Conservation (phyloP, 2,797 vertebrate genomes). For the Alauda arvensis region DNA sequence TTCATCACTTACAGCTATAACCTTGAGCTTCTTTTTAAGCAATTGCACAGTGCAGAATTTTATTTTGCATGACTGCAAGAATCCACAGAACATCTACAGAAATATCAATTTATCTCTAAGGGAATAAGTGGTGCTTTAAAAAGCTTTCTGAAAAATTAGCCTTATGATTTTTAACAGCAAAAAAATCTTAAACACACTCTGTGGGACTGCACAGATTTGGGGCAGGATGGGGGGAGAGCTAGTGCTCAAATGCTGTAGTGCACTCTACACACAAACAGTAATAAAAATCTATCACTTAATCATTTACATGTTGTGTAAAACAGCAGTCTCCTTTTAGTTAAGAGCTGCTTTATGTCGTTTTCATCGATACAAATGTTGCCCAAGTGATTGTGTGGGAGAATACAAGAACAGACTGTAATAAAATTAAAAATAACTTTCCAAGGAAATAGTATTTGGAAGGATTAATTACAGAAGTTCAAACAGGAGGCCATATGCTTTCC, state of each 20-base stretch:
- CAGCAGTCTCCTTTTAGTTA: slow-evolving; percentile 55
- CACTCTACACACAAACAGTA: slow-evolving; percentile 41
- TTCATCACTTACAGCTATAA: not conserved
- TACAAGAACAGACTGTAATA: slow-evolving; percentile 68
- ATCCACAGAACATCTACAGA: not conserved
- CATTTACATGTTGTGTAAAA: slow-evolving; percentile 48
- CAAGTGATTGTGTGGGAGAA: slow-evolving; percentile 65
- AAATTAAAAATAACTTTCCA: slow-evolving; percentile 74
- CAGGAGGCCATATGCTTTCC: slow-evolving; percentile 68
- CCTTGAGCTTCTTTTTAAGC: not conserved
- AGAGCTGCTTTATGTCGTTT: slow-evolving; percentile 58
- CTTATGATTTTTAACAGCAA: not conserved
- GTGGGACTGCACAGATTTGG: not conserved
- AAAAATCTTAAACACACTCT: not conserved
- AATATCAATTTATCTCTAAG: not conserved
- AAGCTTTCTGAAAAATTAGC: not conserved
- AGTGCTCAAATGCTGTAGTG: not conserved
- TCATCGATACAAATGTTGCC: slow-evolving; percentile 60
- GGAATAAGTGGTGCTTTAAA: not conserved
- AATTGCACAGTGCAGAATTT: not conserved
- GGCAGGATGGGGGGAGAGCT: not conserved
- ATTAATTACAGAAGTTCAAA: slow-evolving; percentile 78
- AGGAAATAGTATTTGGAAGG: slow-evolving; percentile 73
- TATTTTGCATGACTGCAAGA: not conserved
- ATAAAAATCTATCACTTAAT: slow-evolving; percentile 68